Evolutionary conservation across 2,888 invertebrate species (phyloP).

Genomic region (Nephrotoma appendiculata): DNA sequence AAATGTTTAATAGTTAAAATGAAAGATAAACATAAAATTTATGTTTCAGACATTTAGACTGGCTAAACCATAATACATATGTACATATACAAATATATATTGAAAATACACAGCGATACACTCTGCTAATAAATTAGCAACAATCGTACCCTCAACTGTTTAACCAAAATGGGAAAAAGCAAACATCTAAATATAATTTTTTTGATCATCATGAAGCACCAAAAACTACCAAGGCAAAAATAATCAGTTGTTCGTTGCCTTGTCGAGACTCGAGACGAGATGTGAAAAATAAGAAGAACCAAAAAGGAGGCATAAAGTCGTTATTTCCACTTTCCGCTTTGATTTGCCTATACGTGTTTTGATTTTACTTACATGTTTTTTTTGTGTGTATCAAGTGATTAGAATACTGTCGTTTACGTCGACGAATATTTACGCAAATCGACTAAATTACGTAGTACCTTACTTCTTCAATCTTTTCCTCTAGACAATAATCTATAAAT

Average conservation of each 20-base stretch:
- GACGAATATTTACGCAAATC: no score
- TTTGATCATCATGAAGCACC: not conserved
- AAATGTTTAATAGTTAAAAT: not conserved
- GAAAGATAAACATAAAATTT: not conserved
- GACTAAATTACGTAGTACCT: no score
- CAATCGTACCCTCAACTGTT: not conserved
- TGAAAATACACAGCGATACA: not conserved
- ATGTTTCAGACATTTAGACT: not conserved
- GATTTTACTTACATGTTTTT: not conserved
- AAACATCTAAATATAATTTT: not conserved
- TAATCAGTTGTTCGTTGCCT: not conserved
- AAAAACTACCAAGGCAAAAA: not conserved
- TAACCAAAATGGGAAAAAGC: not conserved
- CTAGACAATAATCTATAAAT: not conserved
- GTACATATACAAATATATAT: not conserved
- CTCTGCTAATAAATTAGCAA: not conserved
- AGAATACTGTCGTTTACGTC: not conserved
- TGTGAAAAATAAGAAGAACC: not conserved
- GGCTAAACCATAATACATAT: not conserved
- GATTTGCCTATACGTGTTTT: not conserved
- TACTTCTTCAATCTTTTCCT: not conserved
- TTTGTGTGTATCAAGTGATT: not conserved
- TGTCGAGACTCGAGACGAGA: not conserved
- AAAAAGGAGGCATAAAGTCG: not conserved
- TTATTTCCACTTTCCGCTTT: not conserved